phyloP scores from a whole-genome alignment of 35 echinoderm and acorn worm genomes.

The Ptychodera flava region DNA sequence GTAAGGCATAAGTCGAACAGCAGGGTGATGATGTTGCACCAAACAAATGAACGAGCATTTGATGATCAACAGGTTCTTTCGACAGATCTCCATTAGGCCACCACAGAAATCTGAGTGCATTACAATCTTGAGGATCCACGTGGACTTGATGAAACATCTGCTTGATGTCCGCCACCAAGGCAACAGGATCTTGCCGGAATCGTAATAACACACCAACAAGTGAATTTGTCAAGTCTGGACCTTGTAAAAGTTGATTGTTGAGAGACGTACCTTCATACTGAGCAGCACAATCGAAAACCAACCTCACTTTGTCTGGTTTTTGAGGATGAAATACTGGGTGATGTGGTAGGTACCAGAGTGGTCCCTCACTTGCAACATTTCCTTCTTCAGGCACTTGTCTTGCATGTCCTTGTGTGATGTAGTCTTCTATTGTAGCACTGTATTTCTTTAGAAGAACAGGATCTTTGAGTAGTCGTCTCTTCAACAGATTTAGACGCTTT shows the following conservation, averaged over 20 bases:
- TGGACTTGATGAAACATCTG: too few species aligned
- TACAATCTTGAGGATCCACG: slow-evolving; percentile 8
- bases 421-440: slow-evolving; percentile 24
- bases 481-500: too few species aligned
- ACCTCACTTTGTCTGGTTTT: slow-evolving; percentile 21
- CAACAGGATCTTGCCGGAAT: too few species aligned
- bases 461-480: too few species aligned
- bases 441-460: too few species aligned
- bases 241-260: too few species aligned
- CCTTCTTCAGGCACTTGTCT: slow-evolving; percentile 15
- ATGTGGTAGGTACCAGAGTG: slow-evolving; percentile 43
- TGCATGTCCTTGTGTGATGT: slow-evolving; percentile 28
- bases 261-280: too few species aligned
- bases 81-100: too few species aligned
- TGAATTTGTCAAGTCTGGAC: slow-evolving; percentile 29
- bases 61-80: too few species aligned
- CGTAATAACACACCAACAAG: slow-evolving; percentile 37
- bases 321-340: slow-evolving; percentile 26
- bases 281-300: slow-evolving; percentile 36
- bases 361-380: background rate
- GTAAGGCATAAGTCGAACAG: too few species aligned
- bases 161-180: too few species aligned
- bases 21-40: slow-evolving; percentile 37
- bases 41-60: slow-evolving; percentile 32
- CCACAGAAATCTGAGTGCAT: slow-evolving; percentile 9